A percentile compares a stretch with the other conserved stretches of the same genome.
These are phyloP conservation scores for Acanthis flammea DNA, from an alignment of 2,797 vertebrate species.

Conservation along the genomic window DNA sequence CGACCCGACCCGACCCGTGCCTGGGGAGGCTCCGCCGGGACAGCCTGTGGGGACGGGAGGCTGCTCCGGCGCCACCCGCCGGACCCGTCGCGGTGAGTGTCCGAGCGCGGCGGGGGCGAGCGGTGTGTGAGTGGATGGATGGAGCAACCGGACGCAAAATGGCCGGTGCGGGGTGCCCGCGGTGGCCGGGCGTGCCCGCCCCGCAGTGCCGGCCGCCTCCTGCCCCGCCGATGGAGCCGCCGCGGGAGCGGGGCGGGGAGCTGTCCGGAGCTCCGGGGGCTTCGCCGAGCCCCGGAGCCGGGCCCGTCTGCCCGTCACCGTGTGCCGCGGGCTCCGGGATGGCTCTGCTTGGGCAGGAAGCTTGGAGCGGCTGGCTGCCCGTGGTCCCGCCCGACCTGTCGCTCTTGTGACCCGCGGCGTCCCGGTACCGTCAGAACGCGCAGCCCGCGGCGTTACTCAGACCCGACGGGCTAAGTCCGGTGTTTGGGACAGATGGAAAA, in stretches of 20 bases:
- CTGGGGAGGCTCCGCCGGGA: too few species aligned
- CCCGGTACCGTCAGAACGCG: not conserved
- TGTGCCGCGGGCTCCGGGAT: rapidly evolving
- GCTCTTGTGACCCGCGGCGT: rapidly evolving
- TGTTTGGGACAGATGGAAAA: too few species aligned
- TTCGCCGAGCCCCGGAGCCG: not conserved
- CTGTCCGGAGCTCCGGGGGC: not conserved
- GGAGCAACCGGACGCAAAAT: rapidly evolving
- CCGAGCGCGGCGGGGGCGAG: not conserved
- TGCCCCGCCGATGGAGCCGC: not conserved
- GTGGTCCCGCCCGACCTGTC: rapidly evolving
- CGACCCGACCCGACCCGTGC: rapidly evolving
- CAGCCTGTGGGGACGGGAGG: too few species aligned
- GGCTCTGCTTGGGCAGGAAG: rapidly evolving
- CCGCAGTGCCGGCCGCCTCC: not conserved
- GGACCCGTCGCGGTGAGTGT: not conserved
- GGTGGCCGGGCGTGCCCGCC: not conserved
- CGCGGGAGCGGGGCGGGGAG: not conserved
- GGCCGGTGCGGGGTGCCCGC: not conserved
- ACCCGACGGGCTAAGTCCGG: rapidly evolving
- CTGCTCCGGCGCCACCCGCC: not conserved
- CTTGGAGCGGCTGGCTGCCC: rapidly evolving
- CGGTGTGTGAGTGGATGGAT: too few species aligned
- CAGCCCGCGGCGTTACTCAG: not conserved
- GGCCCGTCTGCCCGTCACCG: rapidly evolving